Evolutionary conservation across 1,140 invertebrate species (phyloP).

Genomic region (Muscidifurax raptorellus): DNA sequence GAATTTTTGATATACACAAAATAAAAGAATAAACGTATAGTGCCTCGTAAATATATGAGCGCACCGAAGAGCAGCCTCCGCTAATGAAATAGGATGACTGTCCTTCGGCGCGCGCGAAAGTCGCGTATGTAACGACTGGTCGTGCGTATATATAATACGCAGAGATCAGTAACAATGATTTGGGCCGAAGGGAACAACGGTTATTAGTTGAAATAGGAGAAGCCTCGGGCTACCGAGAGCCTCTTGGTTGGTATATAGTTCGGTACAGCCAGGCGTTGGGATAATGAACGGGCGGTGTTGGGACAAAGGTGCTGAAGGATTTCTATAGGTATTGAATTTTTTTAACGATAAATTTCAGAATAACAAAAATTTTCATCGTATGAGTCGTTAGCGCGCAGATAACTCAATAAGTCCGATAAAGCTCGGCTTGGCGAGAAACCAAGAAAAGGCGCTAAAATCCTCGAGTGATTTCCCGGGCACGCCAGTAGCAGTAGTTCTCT

Average conservation of each 20-base stretch:
- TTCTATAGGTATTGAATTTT: neutral
- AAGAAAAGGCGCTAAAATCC: no score
- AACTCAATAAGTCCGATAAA: no score
- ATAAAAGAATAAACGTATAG: neutral
- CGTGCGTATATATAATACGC: conserved; percentile 25
- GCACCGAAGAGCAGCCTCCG: neutral
- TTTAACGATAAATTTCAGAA: no score
- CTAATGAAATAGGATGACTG: conserved; percentile 25
- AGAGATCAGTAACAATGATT: conserved; percentile 35
- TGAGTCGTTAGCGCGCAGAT: no score
- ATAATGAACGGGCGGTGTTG: conserved; percentile 4
- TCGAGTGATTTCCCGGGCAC: no score
- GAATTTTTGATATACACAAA: neutral
- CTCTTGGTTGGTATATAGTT: neutral
- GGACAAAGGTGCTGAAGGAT: neutral
- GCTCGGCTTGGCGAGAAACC: neutral
- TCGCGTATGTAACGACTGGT: neutral
- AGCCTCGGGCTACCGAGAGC: neutral
- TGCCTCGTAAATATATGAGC: neutral
- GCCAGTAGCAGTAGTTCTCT: no score
- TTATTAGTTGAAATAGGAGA: conserved; percentile 22
- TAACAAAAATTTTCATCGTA: neutral
- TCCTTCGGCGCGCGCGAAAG: neutral
- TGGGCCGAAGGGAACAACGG: neutral
- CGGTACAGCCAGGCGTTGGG: neutral